Evolutionary conservation across 2,797 vertebrate genomes (phyloP), one percentile per base, ranked within the genome.

Genomic region (Spinus pinus): DNA sequence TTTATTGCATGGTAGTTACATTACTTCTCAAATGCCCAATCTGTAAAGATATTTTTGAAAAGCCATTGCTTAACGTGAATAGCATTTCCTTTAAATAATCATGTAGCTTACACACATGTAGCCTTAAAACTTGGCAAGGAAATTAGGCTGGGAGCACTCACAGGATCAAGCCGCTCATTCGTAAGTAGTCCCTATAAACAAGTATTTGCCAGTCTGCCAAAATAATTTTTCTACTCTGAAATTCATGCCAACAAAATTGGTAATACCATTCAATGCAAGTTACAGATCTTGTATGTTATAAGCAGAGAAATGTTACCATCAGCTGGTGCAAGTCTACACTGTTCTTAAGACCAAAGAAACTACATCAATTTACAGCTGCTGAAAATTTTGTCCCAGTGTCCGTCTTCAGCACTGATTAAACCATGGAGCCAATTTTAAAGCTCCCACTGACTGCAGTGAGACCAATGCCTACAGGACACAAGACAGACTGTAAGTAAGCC

Each of bases 1-100:
- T 95, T 96, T 95, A 97, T 95, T 97, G 73, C 73, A 58, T 0
- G 4, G 30, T 49, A 60, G 80, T 96, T 95, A 96, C 89, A 94
- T 94, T 87, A 70, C 44, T 93, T 94, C 80, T 86, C 82, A 88
- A 81, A 30, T 70, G n/a, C 49, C 82, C 87, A 88, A 73, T 50
- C 56, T 66, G 69, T 30, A 94, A 88, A 6, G 17, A 14, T 56
- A 58, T 19, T 94, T 92, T 77, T 66, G 39, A 79, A 71, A 94
- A 79, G 1, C 27, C 33, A 53, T 58, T 78, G 30, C 70, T 92
- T 42, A 49, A 91, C 19, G 88, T 2, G 1, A 61, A 60, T 5
- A 62, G 19, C 17, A 44, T 61, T 91, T 54, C n/a, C 16, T 86
- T 93, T 65, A 87, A 93, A 88, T 65, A 73, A 81, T 58, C 44